Conservation (phyloP, 2,113 vertebrate genomes). For the Vulpes ferrilata region DNA sequence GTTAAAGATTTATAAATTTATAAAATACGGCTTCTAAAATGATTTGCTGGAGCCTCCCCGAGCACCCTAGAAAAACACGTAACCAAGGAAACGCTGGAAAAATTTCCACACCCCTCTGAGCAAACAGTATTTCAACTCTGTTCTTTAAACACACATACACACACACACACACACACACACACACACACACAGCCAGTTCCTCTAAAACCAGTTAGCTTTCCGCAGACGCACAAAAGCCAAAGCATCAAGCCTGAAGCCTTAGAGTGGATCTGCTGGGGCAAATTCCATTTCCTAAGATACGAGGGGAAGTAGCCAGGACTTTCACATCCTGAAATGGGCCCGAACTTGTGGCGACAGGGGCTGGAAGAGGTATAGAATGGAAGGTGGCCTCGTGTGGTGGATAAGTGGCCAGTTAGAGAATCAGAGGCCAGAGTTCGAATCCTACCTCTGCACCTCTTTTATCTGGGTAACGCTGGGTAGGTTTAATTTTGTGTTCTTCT, state of each 20-base stretch:
- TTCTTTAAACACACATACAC: not conserved
- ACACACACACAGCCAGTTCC: not conserved
- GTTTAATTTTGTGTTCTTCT: not conserved
- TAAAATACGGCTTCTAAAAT: not conserved
- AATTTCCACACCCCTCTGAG: not conserved
- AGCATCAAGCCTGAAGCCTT: not conserved
- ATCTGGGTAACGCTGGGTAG: fast-evolving
- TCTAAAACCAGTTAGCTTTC: not conserved
- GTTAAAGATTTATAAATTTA: not conserved
- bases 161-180: not conserved
- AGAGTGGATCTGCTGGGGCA: not conserved
- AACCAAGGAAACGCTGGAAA: not conserved
- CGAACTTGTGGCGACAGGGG: fast-evolving
- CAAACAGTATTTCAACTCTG: not conserved
- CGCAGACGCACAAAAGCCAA: not conserved
- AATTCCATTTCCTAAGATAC: not conserved
- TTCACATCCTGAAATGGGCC: fast-evolving
- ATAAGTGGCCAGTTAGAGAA: fast-evolving
- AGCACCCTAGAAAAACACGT: not conserved
- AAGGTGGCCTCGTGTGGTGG: fast-evolving
- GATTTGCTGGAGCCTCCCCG: not conserved
- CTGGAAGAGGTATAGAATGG: not conserved
- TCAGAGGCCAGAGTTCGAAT: not conserved
- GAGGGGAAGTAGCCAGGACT: not conserved
- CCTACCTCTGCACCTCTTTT: not conserved